These are phyloP conservation scores for Lamprologus lemairii DNA, from an alignment of 2,113 vertebrate genomes.

Conservation along the genomic window DNA sequence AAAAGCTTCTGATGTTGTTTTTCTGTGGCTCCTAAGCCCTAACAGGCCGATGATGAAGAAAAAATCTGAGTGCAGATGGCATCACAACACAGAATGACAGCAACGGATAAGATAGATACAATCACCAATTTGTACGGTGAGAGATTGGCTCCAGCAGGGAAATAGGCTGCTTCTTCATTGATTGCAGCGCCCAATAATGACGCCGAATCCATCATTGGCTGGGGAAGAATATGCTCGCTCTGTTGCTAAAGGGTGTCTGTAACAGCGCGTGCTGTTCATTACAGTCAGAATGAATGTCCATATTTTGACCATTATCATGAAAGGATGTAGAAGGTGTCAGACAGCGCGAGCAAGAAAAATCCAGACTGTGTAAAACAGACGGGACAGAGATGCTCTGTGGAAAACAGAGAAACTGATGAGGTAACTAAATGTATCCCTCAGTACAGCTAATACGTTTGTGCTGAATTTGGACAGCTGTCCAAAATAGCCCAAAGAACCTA, in stretches of 20 bases:
- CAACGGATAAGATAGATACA: constrained; percentile 51
- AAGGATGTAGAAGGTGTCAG: neutral
- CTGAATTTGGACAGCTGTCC: neutral
- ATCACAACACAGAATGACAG: constrained; percentile 29
- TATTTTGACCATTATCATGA: constrained; percentile 34
- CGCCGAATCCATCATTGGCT: constrained; percentile 49
- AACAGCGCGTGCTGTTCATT: constrained; percentile 20
- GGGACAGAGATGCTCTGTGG: neutral
- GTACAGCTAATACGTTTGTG: neutral
- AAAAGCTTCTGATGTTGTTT: neutral
- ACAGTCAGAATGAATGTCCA: constrained; percentile 1
- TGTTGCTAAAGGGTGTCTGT: neutral
- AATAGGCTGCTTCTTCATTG: constrained; percentile 38
- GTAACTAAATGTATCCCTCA: neutral
- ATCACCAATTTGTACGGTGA: constrained; percentile 41
- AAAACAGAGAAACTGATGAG: neutral
- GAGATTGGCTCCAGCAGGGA: constrained; percentile 22
- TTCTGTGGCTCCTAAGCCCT: neutral
- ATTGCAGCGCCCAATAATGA: constrained; percentile 43
- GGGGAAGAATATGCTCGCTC: constrained; percentile 16
- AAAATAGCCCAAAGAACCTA: neutral
- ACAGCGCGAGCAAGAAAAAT: neutral
- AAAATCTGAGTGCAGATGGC: constrained; percentile 2
- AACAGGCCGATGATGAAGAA: constrained; percentile 4
- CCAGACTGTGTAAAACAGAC: neutral